phyloP scores from a whole-genome alignment of 2,888 invertebrate species.

The Mylabris sibirica region DNA sequence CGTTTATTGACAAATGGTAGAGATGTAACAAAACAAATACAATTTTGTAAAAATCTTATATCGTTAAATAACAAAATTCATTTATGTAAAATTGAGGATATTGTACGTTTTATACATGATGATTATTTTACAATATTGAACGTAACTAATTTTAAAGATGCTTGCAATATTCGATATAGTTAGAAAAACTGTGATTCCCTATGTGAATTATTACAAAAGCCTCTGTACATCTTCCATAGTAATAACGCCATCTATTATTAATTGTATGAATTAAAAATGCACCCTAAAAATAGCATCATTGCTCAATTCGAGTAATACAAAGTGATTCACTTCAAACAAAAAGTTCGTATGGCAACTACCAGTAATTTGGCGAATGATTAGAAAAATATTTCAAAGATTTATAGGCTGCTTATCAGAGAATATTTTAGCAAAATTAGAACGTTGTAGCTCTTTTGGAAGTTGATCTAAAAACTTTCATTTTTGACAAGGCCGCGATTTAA shows the following conservation, averaged over 20 bases:
- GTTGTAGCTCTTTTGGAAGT: too few relatives aligned
- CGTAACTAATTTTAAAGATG: constrained; percentile 89
- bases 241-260: background rate
- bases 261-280: background rate
- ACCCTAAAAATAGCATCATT: background rate
- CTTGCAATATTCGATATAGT: constrained; percentile 63
- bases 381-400: too few relatives aligned
- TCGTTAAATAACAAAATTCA: constrained; percentile 64
- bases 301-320: too few relatives aligned
- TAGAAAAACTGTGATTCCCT: constrained; percentile 20
- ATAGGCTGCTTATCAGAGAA: too few relatives aligned
- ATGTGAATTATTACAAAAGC: constrained; percentile 2
- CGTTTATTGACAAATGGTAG: constrained; percentile 85
- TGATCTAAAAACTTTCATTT: too few relatives aligned
- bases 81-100: constrained; percentile 86
- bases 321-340: too few relatives aligned
- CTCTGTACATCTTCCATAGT: background rate
- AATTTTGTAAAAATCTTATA: constrained; percentile 77
- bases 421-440: too few relatives aligned
- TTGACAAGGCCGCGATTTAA: too few relatives aligned
- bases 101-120: constrained; percentile 86
- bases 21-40: constrained; percentile 82
- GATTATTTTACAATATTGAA: constrained; percentile 85
- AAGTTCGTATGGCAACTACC: too few relatives aligned
- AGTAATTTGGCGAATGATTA: too few relatives aligned